A percentile compares a stretch with the other conserved stretches of the same genome.
phyloP scores from a whole-genome alignment of 2,888 invertebrate species.

The Oligia fasciuncula region DNA sequence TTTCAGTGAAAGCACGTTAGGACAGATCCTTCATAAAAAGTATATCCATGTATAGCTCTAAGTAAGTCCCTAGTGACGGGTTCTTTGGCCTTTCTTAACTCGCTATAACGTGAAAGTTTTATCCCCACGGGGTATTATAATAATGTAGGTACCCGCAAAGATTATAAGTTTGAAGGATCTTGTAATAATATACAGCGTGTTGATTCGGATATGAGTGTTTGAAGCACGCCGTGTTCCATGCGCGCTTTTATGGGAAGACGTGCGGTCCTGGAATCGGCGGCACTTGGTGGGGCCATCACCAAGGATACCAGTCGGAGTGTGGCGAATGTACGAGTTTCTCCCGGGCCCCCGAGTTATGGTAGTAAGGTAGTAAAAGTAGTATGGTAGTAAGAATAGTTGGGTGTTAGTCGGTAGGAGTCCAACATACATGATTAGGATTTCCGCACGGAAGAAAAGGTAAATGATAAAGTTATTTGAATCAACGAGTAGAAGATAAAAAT shows the following conservation, averaged over 20 bases:
- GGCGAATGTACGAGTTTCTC: too few species aligned
- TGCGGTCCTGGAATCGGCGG: too few species aligned
- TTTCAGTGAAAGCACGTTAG: background rate
- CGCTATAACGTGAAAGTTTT: constrained; percentile 18
- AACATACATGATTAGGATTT: too few species aligned
- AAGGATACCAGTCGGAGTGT: too few species aligned
- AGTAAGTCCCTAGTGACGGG: constrained; percentile 4
- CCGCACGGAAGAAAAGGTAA: too few species aligned
- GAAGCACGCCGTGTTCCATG: background rate
- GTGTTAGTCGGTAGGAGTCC: too few species aligned
- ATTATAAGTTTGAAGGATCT: constrained; percentile 3
- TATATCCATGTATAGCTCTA: background rate
- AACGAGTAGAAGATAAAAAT: background rate
- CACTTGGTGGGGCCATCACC: too few species aligned
- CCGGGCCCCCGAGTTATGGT: too few species aligned
- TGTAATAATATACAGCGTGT: background rate
- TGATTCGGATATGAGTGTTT: background rate
- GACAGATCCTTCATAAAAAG: background rate
- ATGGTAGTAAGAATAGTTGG: too few species aligned
- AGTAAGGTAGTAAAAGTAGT: too few species aligned
- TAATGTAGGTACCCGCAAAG: background rate
- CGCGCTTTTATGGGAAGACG: too few species aligned
- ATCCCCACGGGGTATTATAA: background rate
- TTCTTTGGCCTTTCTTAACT: constrained; percentile 33
- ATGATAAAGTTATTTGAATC: too few species aligned